Percentiles rank a stretch among this genome's conserved stretches.
Conservation (phyloP, 1,140 invertebrate species). For the Drosophila orena region DNA sequence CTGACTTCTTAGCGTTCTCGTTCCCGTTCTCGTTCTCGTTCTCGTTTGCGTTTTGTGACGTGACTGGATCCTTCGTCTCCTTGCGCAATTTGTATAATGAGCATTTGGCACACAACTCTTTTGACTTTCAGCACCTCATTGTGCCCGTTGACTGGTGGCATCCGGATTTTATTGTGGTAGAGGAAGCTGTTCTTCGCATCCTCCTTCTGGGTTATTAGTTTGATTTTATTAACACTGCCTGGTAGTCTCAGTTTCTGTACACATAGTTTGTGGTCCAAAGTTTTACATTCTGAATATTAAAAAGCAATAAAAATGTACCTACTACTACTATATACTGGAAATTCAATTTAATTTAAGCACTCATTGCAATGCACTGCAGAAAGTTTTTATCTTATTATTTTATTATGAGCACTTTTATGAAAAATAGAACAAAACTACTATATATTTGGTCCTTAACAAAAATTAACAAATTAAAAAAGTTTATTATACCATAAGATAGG, state of each 20-base stretch:
- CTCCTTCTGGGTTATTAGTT: constrained; percentile 24
- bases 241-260: not conserved
- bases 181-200: not conserved
- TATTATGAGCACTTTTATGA: no score
- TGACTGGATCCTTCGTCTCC: constrained; percentile 31
- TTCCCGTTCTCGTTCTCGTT: constrained; percentile 8
- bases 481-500: no score
- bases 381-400: no score
- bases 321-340: no score
- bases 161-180: constrained; percentile 20
- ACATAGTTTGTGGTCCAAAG: no score
- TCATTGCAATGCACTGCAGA: no score
- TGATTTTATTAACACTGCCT: constrained; percentile 4
- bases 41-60: constrained; percentile 2
- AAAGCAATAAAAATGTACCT: no score
- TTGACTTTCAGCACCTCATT: constrained; percentile 80
- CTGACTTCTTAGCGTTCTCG: constrained; percentile 38
- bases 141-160: constrained; percentile 25
- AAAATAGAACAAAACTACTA: no score
- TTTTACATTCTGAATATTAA: no score
- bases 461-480: no score
- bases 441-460: no score
- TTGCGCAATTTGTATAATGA: constrained; percentile 80
- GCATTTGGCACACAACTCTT: constrained; percentile 61
- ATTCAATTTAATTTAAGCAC: no score